Base-by-base conservation (phyloP, 2,113 vertebrate species). In the Mesocricetus auratus region DNA sequence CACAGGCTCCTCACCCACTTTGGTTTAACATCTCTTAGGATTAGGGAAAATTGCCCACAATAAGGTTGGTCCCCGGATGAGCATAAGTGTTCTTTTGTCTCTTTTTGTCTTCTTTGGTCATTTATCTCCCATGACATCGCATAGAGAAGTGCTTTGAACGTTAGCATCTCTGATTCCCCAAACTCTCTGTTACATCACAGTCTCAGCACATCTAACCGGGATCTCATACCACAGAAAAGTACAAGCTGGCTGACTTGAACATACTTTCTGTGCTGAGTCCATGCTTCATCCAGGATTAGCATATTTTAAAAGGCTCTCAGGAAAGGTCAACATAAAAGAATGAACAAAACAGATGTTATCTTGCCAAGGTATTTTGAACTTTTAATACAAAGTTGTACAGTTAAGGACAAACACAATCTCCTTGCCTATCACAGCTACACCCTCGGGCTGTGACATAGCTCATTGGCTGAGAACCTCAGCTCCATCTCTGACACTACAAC, bases 301-400 rank as follows among this genome's bases (percentile, higher is more conserved):
- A 36, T 81, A 71, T 90, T 88, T 91, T 94, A 42, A 85, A 90
- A 81, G 36, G 21, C 45, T 88, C 73, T 81, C 50, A 36, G 85
- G 77, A 92, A 94, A 92, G 81, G 42, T 96, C 91, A 96, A 26
- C 2, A 29, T 73, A 64, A 94, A 96, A 95, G 53, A 94, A 89
- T 91, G 91, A 93, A 91, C 53, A 94, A 95, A 95, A 88, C 47
- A 95, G 64, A 92, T 75, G 90, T 79, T 90, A 90, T 85, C 89
- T 92, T 77, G 87, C 68, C 94, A 93, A 94, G 68, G 45, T 82
- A 87, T 94, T 94, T 89, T 89, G 82, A 93, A 91, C 58, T 81
- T 92, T 81, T 81, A 12, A 96, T 91, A 91, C 17, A 60, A 96
- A 96, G 24, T 92, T 83, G 33, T 36, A 75, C 64, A 13, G 31